Base-by-base conservation (phyloP, 2,888 invertebrate genomes). In the Tillus elongatus region DNA sequence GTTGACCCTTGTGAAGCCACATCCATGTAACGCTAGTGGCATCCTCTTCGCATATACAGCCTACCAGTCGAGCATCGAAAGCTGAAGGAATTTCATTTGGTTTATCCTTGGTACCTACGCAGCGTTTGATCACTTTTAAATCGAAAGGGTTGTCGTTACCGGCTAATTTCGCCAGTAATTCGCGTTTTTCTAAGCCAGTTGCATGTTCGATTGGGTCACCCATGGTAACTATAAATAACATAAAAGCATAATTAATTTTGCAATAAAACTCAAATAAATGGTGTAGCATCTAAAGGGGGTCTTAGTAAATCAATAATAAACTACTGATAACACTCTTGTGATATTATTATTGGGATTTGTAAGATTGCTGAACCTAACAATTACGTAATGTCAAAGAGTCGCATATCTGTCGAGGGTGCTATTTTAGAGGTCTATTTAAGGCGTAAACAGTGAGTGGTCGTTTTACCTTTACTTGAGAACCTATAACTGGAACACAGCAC, bases 41-140 rank as follows among this genome's bases (percentile, higher is more conserved):
- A 61, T 96, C 96, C 66, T 93, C 92, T 67, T 96, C 91, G 65
- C 96, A 97, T 66, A 95, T 77, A 68, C 97, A 97, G 43, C 96
- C 96, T 49, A 97, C 79, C 50, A 96, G 75, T 55, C 96, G 82
- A 39, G 86, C 82, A 36, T 88, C 85, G 52, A 84, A 88, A 55
- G 86, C 83, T 35, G 95, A 93, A 42, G 92, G 91, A 54, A 97
- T 84, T 49, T 88, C 68, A 49, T 87, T 95, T 39, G 96, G 96
- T 49, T 74, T 70, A 15, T 81, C 85, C 58, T 84, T 82, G 41
- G 93, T 88, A 51, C 93, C 67, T 2, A 77, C 74, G 0, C 82
- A 79, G 49, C 89, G 79, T 67, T 87, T 86, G 51, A 82, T 64
- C 2, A 85, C 79, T 68, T 83, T 83, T 76, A 90, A 76, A 66